phyloP scores from a whole-genome alignment of 2,888 invertebrate genomes.

The Cataglyphis livida region DNA sequence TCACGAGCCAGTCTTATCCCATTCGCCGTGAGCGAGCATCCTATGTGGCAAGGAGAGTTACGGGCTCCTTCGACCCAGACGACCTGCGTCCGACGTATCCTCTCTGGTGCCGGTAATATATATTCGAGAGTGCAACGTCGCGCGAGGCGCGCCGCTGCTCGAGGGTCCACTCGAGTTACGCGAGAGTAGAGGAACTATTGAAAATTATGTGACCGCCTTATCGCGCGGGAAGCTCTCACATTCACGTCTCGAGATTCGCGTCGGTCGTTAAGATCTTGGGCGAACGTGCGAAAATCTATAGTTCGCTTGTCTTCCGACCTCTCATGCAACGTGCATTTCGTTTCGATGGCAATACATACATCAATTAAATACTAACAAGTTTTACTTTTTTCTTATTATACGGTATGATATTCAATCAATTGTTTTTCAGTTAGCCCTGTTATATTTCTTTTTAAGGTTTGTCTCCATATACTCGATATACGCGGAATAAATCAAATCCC shows the following conservation, averaged over 20 bases:
- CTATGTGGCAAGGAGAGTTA: slow-evolving; percentile 76
- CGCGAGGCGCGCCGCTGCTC: slow-evolving; percentile 20
- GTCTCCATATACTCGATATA: not conserved
- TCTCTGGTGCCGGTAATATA: slow-evolving; percentile 72
- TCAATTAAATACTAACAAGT: not conserved
- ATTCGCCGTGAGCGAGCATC: slow-evolving; percentile 33
- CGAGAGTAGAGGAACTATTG: slow-evolving; percentile 61
- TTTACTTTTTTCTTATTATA: slow-evolving; percentile 3
- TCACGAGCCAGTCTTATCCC: slow-evolving; percentile 29
- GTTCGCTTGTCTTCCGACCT: not conserved
- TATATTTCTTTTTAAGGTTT: not conserved
- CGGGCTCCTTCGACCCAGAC: slow-evolving; percentile 73
- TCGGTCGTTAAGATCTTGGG: slow-evolving; percentile 3
- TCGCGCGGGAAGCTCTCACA: slow-evolving; percentile 7
- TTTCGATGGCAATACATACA: not conserved
- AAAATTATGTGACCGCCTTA: slow-evolving; percentile 73
- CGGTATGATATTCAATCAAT: not conserved
- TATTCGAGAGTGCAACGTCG: slow-evolving; percentile 64
- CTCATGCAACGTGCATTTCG: not conserved
- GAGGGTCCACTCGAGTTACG: slow-evolving; percentile 46
- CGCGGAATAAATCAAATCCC: slow-evolving; percentile 29
- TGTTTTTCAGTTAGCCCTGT: slow-evolving; percentile 12
- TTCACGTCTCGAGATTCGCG: slow-evolving; percentile 10
- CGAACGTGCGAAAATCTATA: not conserved
- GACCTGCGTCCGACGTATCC: slow-evolving; percentile 76